These are phyloP conservation scores for Passer montanus DNA, from an alignment of 2,113 vertebrate species.

Conservation along the genomic window DNA sequence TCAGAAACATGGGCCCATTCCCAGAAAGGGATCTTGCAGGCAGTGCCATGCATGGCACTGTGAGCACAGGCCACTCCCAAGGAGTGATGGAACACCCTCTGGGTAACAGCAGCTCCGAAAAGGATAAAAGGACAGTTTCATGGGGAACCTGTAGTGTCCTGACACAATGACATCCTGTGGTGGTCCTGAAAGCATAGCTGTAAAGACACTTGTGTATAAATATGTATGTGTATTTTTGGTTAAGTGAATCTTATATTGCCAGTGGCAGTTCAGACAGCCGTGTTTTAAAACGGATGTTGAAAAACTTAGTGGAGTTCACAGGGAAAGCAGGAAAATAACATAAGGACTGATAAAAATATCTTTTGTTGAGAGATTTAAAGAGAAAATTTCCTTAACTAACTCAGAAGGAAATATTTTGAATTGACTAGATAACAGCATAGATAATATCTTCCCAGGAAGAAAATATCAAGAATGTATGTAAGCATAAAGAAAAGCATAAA, in stretches of 20 bases:
- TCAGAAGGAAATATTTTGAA: neutral
- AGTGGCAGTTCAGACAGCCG: fast-evolving
- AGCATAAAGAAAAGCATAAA: neutral
- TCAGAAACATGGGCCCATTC: neutral
- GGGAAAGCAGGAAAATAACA: neutral
- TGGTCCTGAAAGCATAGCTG: neutral
- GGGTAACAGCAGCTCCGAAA: neutral
- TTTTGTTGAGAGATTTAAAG: neutral
- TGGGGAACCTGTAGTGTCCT: neutral
- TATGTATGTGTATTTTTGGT: neutral
- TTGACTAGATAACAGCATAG: neutral
- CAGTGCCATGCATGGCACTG: neutral
- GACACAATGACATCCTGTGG: fast-evolving
- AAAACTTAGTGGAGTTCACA: neutral
- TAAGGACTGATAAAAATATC: neutral
- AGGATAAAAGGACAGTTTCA: neutral
- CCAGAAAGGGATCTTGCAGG: neutral
- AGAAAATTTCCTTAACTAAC: neutral
- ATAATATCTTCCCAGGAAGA: neutral
- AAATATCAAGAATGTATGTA: neutral
- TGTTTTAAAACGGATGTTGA: neutral
- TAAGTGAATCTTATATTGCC: neutral
- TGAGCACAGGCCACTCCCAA: neutral
- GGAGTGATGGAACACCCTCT: neutral
- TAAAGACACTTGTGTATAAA: neutral